Base-by-base conservation (phyloP, 2,888 invertebrate species). In the Luperina testacea region DNA sequence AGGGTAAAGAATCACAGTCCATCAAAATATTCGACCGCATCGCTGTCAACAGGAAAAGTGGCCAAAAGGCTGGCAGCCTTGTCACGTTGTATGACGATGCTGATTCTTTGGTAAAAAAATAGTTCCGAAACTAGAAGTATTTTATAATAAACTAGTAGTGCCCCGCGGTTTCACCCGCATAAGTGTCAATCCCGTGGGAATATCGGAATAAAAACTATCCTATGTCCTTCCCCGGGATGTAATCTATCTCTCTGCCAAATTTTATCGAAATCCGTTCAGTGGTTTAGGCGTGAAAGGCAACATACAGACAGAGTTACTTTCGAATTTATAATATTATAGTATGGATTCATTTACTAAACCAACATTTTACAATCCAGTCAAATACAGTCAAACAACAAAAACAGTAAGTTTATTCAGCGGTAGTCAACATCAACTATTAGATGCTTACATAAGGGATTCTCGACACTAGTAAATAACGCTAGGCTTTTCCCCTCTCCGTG, bases 401-500 rank as follows among this genome's bases (percentile, higher is more conserved):
- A 57, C 45, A 61, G 20, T 15, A 11, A 48, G 64, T 72, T 68
- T 51, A 72, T 57, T 63, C 48, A 80, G 38, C 15, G 32, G 15
- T 65, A 73, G 64, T 69, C 42, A 59, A 71, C 61, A 53, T 59
- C 42, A 75, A 17, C 8, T 76, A 73, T 74, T 85, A 77, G 64
- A 77, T 69, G 67, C 63, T 83, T 83, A 83, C 83, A 72, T 83
- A 83, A 86, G 64, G 72, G 75, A 74, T 73, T 83, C 64, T 70
- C 53, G 59, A 7, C 71, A 80, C 72, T 72, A 61, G 86, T 83
- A 86, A 83, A 85, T 80, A 83, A 75, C 53, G 64, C 71, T 68
- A 75, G 75, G 57, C 76, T 73, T 67, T 69, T 68, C 51, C 59
- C 15, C 70, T 72, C 63, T 51, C 59, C 42, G 69, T 77, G 68